Base-by-base conservation (phyloP, 2,113 vertebrate species). In the Ammodytes dubius region DNA sequence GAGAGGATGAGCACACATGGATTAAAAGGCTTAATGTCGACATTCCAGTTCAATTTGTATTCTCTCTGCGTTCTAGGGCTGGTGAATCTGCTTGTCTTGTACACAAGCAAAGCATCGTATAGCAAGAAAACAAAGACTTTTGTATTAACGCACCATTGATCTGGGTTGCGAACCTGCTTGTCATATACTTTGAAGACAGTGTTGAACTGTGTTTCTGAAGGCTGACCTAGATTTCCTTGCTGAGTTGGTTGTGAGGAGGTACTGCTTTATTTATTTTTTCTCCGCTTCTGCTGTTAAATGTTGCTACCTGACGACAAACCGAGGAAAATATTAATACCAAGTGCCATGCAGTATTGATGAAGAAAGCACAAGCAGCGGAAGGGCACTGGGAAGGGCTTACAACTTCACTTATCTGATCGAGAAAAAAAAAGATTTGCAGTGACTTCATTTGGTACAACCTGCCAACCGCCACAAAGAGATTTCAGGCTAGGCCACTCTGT, bases 181-280 rank as follows among this genome's bases (percentile, higher is more conserved):
- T 89, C 77, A 65, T 66, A 65, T 66, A 87, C 86, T 87, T 90
- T 89, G 79, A 90, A 77, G 77, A 75, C 47, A 60, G 77, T 9
- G 75, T 72, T 79, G 84, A 92, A 87, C 69, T 77, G 69, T 66
- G 43, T 85, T 91, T 85, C 75, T 84, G 84, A 86, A 88, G 84
- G 77, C 85, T 94, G 93, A 90, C 92, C 91, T 88, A 94, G 87
- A 92, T 93, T 90, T 76, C 52, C 74, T 77, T 88, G 89, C 84
- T 82, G 79, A 91, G 61, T 87, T 93, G 89, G 87, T 93, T 88
- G 83, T 82, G 63, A 83, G 81, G 77, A 78, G 65, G 65, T 59
- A 27, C 68, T 57, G 76, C 76, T 70, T 84, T 90, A 46, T 90
- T 88, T 27, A 27, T 27, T 27, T 27, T 27, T 27, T 86, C 85